Conservation (phyloP, 2,113 vertebrate genomes). For the Furnarius figulus region DNA sequence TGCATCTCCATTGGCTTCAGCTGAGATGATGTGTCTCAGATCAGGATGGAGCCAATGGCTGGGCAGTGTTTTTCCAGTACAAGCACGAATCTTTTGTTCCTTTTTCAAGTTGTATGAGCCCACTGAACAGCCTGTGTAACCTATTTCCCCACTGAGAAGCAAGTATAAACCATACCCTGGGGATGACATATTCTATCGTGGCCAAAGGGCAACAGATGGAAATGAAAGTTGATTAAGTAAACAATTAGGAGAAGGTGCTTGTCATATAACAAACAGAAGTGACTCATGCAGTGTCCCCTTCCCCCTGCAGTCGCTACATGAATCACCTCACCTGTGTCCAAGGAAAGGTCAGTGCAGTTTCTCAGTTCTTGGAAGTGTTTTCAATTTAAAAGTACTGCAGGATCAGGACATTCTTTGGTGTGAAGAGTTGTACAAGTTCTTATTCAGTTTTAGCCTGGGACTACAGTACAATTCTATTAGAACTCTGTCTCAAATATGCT, state of each 20-base stretch:
- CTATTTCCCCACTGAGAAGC: neutral
- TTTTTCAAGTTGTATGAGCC: neutral
- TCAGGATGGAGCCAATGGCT: neutral
- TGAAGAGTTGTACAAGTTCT: neutral
- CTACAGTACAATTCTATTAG: neutral
- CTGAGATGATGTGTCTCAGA: neutral
- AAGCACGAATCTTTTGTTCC: neutral
- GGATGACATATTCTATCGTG: neutral
- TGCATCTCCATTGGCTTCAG: neutral
- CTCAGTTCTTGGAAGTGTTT: neutral
- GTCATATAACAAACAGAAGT: neutral
- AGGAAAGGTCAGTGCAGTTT: neutral
- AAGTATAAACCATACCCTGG: neutral
- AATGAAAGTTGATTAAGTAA: neutral
- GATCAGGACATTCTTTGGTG: neutral
- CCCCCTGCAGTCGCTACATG: neutral
- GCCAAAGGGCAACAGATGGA: neutral
- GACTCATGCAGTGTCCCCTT: constrained; percentile 4
- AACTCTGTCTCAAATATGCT: neutral
- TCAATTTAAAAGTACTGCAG: neutral
- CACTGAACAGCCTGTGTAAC: neutral
- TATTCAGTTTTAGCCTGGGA: neutral
- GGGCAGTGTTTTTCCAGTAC: neutral
- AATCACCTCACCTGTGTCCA: constrained; percentile 21
- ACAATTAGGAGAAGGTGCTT: neutral